phyloP scores from a whole-genome alignment of 2,113 vertebrate genomes.

The Mormyrus iriodes region DNA sequence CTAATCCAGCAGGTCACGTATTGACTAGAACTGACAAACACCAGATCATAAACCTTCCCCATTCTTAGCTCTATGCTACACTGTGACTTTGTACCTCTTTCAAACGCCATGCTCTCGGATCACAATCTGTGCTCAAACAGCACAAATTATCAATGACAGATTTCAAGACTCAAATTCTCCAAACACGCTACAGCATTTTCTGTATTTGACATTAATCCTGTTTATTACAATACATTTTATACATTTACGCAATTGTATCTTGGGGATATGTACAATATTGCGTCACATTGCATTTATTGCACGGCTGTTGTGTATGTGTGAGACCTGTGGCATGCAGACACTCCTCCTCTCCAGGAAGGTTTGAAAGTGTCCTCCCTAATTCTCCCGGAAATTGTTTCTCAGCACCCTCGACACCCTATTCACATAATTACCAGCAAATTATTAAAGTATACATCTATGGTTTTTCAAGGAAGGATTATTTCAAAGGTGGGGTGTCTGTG shows the following conservation, averaged over 20 bases:
- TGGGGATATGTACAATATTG: neutral
- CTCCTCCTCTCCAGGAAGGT: neutral
- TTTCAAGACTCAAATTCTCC: neutral
- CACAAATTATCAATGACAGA: neutral
- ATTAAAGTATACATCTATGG: neutral
- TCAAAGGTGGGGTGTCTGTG: neutral
- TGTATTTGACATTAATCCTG: neutral
- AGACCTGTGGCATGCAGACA: neutral
- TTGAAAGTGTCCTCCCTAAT: neutral
- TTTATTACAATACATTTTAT: neutral
- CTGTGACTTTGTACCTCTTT: neutral
- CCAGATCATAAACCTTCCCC: neutral
- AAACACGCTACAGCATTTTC: neutral
- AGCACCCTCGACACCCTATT: neutral
- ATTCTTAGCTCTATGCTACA: neutral
- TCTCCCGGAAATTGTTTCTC: neutral
- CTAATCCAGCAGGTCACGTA: neutral
- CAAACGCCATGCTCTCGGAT: neutral
- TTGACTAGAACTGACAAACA: neutral
- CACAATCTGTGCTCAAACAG: neutral
- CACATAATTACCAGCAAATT: neutral
- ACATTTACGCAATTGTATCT: neutral
- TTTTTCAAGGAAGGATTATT: neutral
- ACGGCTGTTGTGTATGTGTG: neutral
- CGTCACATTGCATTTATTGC: neutral